Evolutionary conservation across 2,113 vertebrate genomes (phyloP).

Genomic region (Notothenia rossii): DNA sequence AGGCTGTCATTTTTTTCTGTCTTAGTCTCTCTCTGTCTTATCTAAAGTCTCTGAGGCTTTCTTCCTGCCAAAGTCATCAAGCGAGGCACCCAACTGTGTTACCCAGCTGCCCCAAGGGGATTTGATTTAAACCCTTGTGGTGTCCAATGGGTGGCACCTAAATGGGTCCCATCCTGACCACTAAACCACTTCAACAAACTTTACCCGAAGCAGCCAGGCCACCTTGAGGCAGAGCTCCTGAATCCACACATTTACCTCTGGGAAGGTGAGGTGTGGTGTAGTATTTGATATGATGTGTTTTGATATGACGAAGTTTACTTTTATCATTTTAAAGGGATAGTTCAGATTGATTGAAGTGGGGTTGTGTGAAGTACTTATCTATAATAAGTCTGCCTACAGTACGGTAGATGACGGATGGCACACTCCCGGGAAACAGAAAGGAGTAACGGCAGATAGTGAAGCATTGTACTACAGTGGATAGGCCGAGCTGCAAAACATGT

Average conservation of each 20-base stretch:
- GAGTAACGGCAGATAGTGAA: too few relatives aligned
- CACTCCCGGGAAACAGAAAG: too few relatives aligned
- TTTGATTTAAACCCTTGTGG: slow-evolving; percentile 36
- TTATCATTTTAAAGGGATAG: background rate
- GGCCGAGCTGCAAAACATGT: too few relatives aligned
- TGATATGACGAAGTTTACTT: background rate
- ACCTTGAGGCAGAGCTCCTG: background rate
- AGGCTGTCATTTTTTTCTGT: background rate
- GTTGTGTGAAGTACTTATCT: too few relatives aligned
- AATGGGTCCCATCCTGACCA: slow-evolving; percentile 23
- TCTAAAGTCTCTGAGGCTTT: slow-evolving; percentile 49
- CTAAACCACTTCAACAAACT: slow-evolving; percentile 38
- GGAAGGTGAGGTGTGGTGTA: slow-evolving; percentile 10
- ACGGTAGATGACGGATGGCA: too few relatives aligned
- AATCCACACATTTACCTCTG: background rate
- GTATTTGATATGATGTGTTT: background rate
- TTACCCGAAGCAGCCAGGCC: background rate
- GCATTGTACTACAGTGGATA: too few relatives aligned
- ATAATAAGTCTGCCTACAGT: too few relatives aligned
- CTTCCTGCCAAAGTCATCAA: slow-evolving; percentile 11
- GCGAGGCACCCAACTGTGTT: slow-evolving; percentile 4
- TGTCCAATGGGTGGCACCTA: slow-evolving; percentile 24
- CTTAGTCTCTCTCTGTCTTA: slow-evolving; percentile 19
- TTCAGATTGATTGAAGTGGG: too few relatives aligned
- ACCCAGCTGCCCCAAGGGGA: background rate